Base-by-base conservation (phyloP, 2,113 vertebrate genomes). In the Carlito syrichta region DNA sequence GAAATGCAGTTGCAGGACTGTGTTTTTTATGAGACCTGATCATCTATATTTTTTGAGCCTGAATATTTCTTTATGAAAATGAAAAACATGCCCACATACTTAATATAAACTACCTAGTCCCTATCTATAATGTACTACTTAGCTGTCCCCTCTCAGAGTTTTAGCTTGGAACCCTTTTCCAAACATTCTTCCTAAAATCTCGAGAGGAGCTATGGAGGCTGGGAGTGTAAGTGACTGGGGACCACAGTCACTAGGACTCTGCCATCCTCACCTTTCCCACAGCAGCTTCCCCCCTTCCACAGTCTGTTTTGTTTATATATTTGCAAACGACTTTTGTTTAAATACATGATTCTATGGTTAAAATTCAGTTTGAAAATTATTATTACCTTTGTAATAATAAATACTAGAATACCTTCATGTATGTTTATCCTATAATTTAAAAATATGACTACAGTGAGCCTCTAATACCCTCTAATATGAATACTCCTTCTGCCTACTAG, bases 161-260 rank as follows among this genome's bases (percentile, higher is more conserved):
- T 79, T 45, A 92, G 76, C 20, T 56, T 32, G 1, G 10, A 25
- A 85, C 0, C 4, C 50, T 89, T 81, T 89, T 45, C 30, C 7
- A 69, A 3, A 16, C 35, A 14, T 12, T 1, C 52, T 48, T 52
- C 68, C 86, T 94, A 35, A 91, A 54, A 54, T 52, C 11, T 32
- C 82, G 43, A 77, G 58, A 90, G 20, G 13, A 17, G 8, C 17
- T 94, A 30, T 27, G 68, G 1, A 4, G 68, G 38, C 23, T 19
- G 14, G 1, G 30, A 22, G 12, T 6, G 13, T 2, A 52, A 9
- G n/a, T 2, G 5, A 68, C 48, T 3, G 12, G 30, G 40, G 14
- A 8, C 8, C 43, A 10, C 6, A 16, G n/a, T 12, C 16, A 3
- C 52, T 40, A 38, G 17, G 58, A 79, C 2, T 20, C 5, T 6